phyloP scores from a whole-genome alignment of 2,113 vertebrate species.

The Indicator maculatus region DNA sequence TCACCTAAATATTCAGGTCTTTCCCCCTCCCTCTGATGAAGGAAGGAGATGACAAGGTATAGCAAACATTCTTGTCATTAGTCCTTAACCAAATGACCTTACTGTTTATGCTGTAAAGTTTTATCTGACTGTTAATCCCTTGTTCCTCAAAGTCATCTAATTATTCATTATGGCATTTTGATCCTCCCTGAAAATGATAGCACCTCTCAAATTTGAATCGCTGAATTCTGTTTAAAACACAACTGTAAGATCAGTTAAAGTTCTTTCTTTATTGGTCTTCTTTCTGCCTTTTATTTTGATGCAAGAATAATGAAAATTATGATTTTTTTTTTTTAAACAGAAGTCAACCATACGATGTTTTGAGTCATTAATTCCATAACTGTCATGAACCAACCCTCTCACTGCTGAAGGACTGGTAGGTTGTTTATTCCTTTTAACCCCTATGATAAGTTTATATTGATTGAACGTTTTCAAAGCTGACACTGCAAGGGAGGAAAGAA shows the following conservation, averaged over 20 bases:
- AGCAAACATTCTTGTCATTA: background rate
- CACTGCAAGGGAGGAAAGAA: background rate
- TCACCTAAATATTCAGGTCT: background rate
- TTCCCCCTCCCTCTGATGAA: background rate
- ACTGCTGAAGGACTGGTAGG: background rate
- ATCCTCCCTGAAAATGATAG: background rate
- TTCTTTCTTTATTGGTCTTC: background rate
- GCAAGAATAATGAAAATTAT: background rate
- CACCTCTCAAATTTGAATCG: background rate
- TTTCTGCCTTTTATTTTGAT: background rate
- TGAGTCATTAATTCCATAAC: background rate
- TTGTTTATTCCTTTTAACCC: conserved; percentile 49
- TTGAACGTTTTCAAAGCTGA: conserved; percentile 44
- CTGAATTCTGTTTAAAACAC: background rate
- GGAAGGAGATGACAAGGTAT: background rate
- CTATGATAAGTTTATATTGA: conserved; percentile 22
- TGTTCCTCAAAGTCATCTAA: background rate
- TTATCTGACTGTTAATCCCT: background rate
- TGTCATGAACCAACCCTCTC: background rate
- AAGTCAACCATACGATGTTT: background rate
- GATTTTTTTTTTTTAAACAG: background rate
- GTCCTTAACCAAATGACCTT: conserved; percentile 1
- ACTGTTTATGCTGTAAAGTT: background rate
- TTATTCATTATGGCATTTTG: background rate
- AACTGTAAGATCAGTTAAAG: background rate